Base-by-base conservation (phyloP, 2,888 invertebrate species). In the Dryocosmus kuriphilus region DNA sequence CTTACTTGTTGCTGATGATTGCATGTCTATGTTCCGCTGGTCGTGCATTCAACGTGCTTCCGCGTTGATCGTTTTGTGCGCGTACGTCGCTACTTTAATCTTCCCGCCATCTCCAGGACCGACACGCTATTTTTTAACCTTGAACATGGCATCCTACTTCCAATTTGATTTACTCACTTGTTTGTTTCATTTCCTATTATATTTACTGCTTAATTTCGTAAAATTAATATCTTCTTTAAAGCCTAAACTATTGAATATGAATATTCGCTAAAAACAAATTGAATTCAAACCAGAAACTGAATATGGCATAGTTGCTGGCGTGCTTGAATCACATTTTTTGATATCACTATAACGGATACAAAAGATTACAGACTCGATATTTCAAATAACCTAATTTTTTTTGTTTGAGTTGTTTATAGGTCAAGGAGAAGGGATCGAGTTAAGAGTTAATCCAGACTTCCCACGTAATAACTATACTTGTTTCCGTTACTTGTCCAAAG, bases 1-100 rank as follows among this genome's bases (percentile, higher is more conserved):
- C 86, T 89, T 89, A 90, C 90, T 90, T 90, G 89, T 90, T 71
- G 71, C 90, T 90, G 89, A 89, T 87, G 87, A 88, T 90, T 89
- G 90, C 90, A 90, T 90, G 90, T 90, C 89, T 88, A 85, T 85
- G 84, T 83, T 82, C 80, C 80, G 80, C 82, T 81, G 81, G 82
- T 84, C 86, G 83, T 85, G 85, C 85, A 86, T 85, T 87, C 83
- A 79, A 79, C 79, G 79, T 87, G 86, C 88, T 87, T 86, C 83
- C 83, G 84, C 80, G 86, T 83, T 86, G 87, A 87, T 87, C 85
- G 86, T 86, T 85, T 87, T 81, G 83, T 83, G 84, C 78, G 81
- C 81, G 81, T 77, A 81, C 78, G 80, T 74, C 71, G 80, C 79
- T 77, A 79, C 82, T 80, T 81, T 82, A 82, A 81, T 81, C 81